These are phyloP conservation scores for Rhinichthys osculus DNA, from an alignment of 2,797 vertebrate species.

Conservation along the genomic window DNA sequence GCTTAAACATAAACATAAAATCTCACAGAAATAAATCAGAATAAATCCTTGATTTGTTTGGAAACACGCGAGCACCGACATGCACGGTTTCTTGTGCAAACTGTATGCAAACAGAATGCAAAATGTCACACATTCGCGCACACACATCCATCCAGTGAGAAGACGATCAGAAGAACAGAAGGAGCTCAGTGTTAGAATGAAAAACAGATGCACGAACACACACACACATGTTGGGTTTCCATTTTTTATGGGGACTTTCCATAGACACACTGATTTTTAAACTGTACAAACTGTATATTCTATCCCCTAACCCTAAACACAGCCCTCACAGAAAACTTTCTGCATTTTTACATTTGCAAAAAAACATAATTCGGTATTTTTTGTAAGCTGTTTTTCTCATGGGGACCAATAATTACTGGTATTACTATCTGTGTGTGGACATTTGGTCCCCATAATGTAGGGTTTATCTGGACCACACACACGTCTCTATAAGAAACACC, in stretches of 20 bases:
- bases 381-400: not conserved
- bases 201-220: constrained; percentile 52
- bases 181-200: constrained; percentile 51
- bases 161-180: constrained; percentile 49
- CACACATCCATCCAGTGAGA: constrained; percentile 30
- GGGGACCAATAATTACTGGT: not conserved
- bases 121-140: constrained; percentile 29
- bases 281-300: not conserved
- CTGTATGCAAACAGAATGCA: constrained; percentile 12
- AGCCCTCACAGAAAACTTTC: too few relatives aligned
- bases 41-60: constrained; percentile 29
- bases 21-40: constrained; percentile 15
- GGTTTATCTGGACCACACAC: not conserved
- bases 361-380: not conserved
- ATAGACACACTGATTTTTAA: not conserved
- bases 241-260: not conserved
- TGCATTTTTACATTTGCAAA: not conserved
- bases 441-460: not conserved
- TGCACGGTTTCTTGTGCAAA: constrained; percentile 22
- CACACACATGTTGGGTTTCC: not conserved
- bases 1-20: not conserved
- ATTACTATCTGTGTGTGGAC: not conserved
- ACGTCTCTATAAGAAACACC: constrained; percentile 52
- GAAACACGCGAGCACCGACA: not conserved
- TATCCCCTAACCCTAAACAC: not conserved